Evolutionary conservation across 2,888 invertebrate genomes (phyloP), one percentile per base, ranked within the genome.

Genomic region (Aspidiotus rigidus): DNA sequence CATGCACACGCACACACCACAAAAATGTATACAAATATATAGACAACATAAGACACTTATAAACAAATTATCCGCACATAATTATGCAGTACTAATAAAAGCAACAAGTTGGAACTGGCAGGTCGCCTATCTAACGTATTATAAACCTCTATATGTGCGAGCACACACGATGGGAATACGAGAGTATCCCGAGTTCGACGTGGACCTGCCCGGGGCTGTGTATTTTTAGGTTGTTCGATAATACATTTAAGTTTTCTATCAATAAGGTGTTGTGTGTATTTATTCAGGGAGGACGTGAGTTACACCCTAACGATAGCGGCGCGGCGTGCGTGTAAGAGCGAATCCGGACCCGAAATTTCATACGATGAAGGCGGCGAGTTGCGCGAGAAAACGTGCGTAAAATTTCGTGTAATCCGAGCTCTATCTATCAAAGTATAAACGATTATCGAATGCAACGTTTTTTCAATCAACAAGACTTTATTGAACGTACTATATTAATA

Each of bases 281-380:
- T n/a, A 28, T 28, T 28, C 28, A 28, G 28, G 49, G 49, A n/a
- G 49, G 49, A 49, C 11, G 60, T 40, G 49, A 67, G 39, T 16
- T 56, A 70, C 70, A 70, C 66, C 70, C 70, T 62, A 67, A 61
- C 70, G 39, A 61, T n/a, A 7, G 67, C 40, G 13, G 70, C 44
- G 15, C 67, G 13, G 70, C 44, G 15, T 61, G 61, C 70, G 67
- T 70, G 66, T 66, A 66, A 66, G 67, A 67, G 70, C 70, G 67
- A 70, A 70, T 49, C n/a, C 49, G 49, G 49, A 49, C n/a, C n/a
- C 49, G 49, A 49, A 49, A 49, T 49, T 49, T 49, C 49, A 49
- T n/a, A 28, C 28, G 28, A 28, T 28, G 28, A 28, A 28, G 28
- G 28, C 28, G 28, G 28, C n/a, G 49, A 49, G 49, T n/a, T 2